phyloP scores from a whole-genome alignment of 2,113 vertebrate species.

The Grammomys surdaster region DNA sequence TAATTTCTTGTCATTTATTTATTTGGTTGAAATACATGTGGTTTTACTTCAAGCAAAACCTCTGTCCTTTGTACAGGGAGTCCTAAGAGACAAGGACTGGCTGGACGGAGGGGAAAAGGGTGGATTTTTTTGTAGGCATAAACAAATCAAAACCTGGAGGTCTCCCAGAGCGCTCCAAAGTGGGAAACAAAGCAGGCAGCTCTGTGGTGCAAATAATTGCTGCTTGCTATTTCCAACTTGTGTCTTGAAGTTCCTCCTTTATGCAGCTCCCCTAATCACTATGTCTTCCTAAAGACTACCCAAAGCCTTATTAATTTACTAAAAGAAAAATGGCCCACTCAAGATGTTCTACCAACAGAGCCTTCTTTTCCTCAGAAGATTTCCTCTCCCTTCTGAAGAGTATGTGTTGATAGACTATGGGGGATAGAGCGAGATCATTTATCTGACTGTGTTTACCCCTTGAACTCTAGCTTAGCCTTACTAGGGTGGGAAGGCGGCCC shows the following conservation, averaged over 20 bases:
- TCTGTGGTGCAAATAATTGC: conserved; percentile 61
- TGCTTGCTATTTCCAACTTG: conserved; percentile 75
- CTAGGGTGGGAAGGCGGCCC: conserved; percentile 47
- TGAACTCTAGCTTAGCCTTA: conserved; percentile 48
- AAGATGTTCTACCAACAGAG: conserved; percentile 80
- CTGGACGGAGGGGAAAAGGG: background rate
- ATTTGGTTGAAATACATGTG: conserved; percentile 25
- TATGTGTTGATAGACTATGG: conserved; percentile 76
- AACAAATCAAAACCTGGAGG: conserved; percentile 70
- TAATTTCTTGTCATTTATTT: conserved; percentile 45
- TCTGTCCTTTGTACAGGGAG: background rate
- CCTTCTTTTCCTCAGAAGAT: conserved; percentile 75
- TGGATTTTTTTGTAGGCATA: background rate
- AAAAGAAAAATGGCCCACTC: conserved; percentile 77
- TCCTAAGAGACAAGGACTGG: background rate
- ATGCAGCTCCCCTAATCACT: conserved; percentile 55
- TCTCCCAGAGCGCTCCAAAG: conserved; percentile 78
- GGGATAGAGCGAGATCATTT: conserved; percentile 72
- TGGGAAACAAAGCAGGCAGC: conserved; percentile 75
- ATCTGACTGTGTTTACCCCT: conserved; percentile 47
- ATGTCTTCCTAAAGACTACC: conserved; percentile 77
- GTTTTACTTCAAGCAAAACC: conserved; percentile 57
- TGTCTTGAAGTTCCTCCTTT: conserved; percentile 65
- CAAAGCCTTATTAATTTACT: conserved; percentile 83
- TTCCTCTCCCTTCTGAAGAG: conserved; percentile 68